Base-by-base conservation (phyloP, 2,888 invertebrate genomes). In the Lamellibrachia satsuma region DNA sequence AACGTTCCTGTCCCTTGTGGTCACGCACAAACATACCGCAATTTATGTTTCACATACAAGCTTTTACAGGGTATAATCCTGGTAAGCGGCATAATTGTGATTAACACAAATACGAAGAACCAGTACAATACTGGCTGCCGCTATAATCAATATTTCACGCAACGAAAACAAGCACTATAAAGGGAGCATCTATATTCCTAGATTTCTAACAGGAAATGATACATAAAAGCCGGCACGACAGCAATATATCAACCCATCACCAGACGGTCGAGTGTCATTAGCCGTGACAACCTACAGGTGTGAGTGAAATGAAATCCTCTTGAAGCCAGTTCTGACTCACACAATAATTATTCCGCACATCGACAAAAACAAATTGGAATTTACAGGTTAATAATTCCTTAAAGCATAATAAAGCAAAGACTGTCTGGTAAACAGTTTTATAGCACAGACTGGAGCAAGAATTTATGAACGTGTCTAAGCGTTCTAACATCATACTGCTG, bases 401-500 rank as follows among this genome's bases (percentile, higher is more conserved):
- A 22, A 75, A 6, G 22, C 22, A 75, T 22, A 6, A 75, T 75
- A 22, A 75, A 6, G 22, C 22, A 75, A 75, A 2, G n/a, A 3
- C 15, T 75, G 75, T 75, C 75, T 75, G 75, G n/a, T 75, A 75
- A 75, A 75, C 75, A 75, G 15, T 75, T 75, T 75, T 75, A 75
- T 75, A 75, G 75, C 75, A 75, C 6, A 75, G 22, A 3, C 75
- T 75, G 75, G 22, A 75, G 22, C 39, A 39, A 39, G 39, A 39
- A 39, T 39, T 39, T 39, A 39, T 39, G 39, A 39, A 39, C 39
- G 39, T 39, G 39, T 39, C 39, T 39, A 39, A 39, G 39, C 0
- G 39, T 39, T 39, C 39, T 39, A 39, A 39, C 39, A 39, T 39
- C 39, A 39, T 39, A 39, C 39, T 39, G 39, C 39, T 39, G 39